Base-by-base conservation (phyloP, 2,888 invertebrate species). In the Gandaritis pyraliata region DNA sequence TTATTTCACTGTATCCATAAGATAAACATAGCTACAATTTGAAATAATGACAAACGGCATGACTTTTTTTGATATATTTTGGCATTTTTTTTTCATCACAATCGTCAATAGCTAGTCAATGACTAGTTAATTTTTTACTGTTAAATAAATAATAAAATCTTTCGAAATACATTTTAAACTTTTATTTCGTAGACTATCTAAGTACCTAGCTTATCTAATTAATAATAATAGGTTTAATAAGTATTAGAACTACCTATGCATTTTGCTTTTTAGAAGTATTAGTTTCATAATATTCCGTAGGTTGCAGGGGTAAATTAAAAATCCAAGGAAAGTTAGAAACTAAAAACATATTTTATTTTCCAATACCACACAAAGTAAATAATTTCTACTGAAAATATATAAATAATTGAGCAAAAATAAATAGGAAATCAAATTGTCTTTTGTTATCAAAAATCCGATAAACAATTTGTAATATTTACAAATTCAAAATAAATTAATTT, bases 331-430 rank as follows among this genome's bases (percentile, higher is more conserved):
- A 39, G n/a, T 15, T 54, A 58, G 38, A 29, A 62, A 62, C 53
- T 78, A 94, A 93, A 13, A 78, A 88, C 41, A 46, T 33, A 33
- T 10, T 61, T 65, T 61, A 62, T 45, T 58, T 56, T 48, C 96
- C 78, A 13, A 30, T 36, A 10, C 97, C 41, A 58, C 46, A 61
- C 45, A 45, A 45, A 65, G 33, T 45, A 61, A 65, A 58, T 48
- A 47, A 16, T 38, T 49, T 50, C 11, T n/a, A 38, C 5, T 15
- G n/a, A 45, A 61, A 65, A 50, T 48, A 56, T 50, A 54, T 46
- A 60, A n/a, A 60, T 65, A n/a, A 60, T 65, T 65, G 65, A 65
- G 66, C 66, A 66, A 65, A 60, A 58, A 30, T 13, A 62, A 56
- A 12, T 49, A 23, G 23, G n/a, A 52, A 52, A 29, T 29, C 30